phyloP scores from a whole-genome alignment of 2,888 invertebrate species.

The Drosophila kanekoi region DNA sequence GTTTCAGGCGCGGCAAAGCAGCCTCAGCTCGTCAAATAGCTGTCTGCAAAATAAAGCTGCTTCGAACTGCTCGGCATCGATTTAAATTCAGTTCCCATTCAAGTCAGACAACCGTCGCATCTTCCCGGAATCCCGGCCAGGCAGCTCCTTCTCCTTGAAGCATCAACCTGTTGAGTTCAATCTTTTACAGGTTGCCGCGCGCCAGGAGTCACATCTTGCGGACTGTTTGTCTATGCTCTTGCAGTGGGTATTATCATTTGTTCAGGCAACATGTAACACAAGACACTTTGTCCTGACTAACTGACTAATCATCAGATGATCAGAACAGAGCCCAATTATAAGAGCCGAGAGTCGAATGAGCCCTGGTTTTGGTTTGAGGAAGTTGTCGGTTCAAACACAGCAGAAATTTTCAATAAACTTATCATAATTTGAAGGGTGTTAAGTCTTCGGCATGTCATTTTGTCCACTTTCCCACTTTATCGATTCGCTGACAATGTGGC shows the following conservation, averaged over 20 bases:
- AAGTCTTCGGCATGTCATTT: not conserved
- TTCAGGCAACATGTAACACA: not conserved
- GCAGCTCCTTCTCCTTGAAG: not conserved
- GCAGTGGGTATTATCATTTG: not conserved
- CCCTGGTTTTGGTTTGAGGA: too few species aligned
- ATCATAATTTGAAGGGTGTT: not conserved
- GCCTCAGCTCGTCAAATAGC: not conserved
- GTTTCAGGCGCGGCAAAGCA: not conserved
- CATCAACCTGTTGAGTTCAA: not conserved
- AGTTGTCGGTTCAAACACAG: too few species aligned
- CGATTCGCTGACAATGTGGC: conserved; percentile 46
- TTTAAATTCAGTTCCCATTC: not conserved
- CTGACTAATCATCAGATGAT: too few species aligned
- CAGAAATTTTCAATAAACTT: too few species aligned
- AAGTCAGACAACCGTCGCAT: not conserved
- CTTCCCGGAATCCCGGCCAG: not conserved
- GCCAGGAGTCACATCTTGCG: not conserved
- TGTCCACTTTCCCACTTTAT: conserved; percentile 18
- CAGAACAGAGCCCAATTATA: too few species aligned
- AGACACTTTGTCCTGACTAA: too few species aligned
- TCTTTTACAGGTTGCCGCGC: not conserved
- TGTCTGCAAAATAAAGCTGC: not conserved
- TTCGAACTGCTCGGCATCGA: not conserved
- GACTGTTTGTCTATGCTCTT: not conserved
- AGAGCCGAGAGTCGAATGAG: too few species aligned